Percentiles rank a stretch among this genome's conserved stretches.
Conservation (phyloP, 2,888 invertebrate species). For the Meloe dianella region DNA sequence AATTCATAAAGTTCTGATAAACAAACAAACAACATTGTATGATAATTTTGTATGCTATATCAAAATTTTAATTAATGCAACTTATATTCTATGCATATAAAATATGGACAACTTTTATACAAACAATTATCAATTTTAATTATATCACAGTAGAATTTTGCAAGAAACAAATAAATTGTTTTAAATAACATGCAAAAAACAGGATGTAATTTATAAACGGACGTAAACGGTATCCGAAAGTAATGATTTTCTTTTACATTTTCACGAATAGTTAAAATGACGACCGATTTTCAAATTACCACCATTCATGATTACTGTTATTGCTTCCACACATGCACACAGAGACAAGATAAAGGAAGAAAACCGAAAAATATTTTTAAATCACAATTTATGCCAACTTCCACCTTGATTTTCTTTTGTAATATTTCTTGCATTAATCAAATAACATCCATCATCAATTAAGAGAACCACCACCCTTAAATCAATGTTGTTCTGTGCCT, state of each 20-base stretch:
- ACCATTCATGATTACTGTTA: conserved; percentile 4
- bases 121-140: conserved; percentile 3
- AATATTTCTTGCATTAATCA: too few relatives aligned
- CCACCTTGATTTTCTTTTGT: background rate
- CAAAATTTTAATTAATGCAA: conserved; percentile 11
- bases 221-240: background rate
- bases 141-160: background rate
- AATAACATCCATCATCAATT: background rate
- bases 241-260: background rate
- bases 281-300: conserved; percentile 3
- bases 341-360: background rate
- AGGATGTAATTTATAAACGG: background rate
- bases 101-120: conserved; percentile 7
- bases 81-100: conserved; percentile 11
- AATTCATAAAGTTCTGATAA: background rate
- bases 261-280: background rate
- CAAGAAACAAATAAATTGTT: background rate
- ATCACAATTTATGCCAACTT: background rate
- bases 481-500: background rate
- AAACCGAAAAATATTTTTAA: conserved; percentile 8
- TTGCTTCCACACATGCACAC: background rate
- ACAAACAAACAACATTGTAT: conserved; percentile 1
- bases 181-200: background rate
- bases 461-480: background rate
- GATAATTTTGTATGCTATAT: conserved; percentile 8